phyloP scores from a whole-genome alignment of 37 sponge, comb jelly and placozoan species.

The Lycopodina hypogea region DNA sequence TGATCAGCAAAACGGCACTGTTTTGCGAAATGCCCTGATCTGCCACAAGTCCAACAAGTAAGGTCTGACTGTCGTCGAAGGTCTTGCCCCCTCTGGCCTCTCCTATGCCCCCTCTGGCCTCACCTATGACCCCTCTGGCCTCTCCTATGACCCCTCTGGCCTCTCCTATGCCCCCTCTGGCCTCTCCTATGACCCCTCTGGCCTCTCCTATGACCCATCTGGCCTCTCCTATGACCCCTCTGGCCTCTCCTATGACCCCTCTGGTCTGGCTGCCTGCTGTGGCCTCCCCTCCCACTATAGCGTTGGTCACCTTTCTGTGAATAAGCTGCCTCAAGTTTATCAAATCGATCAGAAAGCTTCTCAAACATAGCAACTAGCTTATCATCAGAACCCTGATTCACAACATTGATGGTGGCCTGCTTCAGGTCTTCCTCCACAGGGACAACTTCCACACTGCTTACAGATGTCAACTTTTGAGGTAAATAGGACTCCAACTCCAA shows the following conservation, averaged over 20 bases:
- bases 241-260: too few relatives aligned
- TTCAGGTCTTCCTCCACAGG: background rate
- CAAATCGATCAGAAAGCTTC: conserved; percentile 8
- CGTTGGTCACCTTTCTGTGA: background rate
- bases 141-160: too few relatives aligned
- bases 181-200: background rate
- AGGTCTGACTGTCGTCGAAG: background rate
- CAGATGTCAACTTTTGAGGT: background rate
- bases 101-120: background rate
- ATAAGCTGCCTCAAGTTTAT: conserved; percentile 10
- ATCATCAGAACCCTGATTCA: background rate
- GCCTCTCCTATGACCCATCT: too few relatives aligned
- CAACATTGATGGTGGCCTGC: background rate
- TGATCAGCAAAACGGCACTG: background rate
- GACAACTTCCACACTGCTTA: background rate
- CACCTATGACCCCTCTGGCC: background rate
- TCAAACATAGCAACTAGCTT: background rate
- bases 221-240: too few relatives aligned
- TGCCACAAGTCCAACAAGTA: conserved; percentile 36
- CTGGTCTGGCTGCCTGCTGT: too few relatives aligned
- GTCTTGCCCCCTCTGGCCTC: background rate
- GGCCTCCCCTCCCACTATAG: background rate
- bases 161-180: too few relatives aligned
- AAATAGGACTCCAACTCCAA: conserved; percentile 53
- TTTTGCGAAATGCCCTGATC: conserved; percentile 31